A percentile compares a stretch with the other conserved stretches of the same genome.
These are phyloP conservation scores for Xylota segnis DNA, from an alignment of 2,888 invertebrate genomes.

Conservation along the genomic window DNA sequence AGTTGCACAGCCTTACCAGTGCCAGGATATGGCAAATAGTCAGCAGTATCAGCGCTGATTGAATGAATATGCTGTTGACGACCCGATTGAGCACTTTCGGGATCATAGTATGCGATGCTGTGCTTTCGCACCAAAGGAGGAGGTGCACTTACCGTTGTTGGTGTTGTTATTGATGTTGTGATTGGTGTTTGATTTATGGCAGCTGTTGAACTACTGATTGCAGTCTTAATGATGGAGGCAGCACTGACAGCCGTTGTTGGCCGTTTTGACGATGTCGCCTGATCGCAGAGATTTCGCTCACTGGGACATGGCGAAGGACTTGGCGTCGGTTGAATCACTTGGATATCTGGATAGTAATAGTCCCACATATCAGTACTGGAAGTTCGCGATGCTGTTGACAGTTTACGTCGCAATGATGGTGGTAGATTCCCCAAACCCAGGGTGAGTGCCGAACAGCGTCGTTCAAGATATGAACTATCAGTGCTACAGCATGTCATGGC, in stretches of 20 bases:
- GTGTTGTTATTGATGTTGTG: slow-evolving; percentile 62
- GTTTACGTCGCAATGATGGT: slow-evolving; percentile 82
- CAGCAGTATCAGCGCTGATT: slow-evolving; percentile 82
- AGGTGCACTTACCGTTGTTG: slow-evolving; percentile 74
- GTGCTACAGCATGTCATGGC: slow-evolving; percentile 94
- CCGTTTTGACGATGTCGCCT: slow-evolving; percentile 65
- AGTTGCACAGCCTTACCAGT: slow-evolving; percentile 64
- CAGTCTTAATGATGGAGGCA: slow-evolving; percentile 74
- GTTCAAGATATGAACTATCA: slow-evolving; percentile 92
- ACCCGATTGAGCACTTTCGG: slow-evolving; percentile 82
- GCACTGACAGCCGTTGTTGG: slow-evolving; percentile 53
- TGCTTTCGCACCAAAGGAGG: slow-evolving; percentile 82
- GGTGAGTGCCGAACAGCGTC: slow-evolving; percentile 92
- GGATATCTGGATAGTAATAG: slow-evolving; percentile 87
- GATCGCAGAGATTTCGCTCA: slow-evolving; percentile 84
- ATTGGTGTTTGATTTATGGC: slow-evolving; percentile 59
- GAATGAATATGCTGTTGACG: slow-evolving; percentile 83
- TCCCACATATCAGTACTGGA: slow-evolving; percentile 85
- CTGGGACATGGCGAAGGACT: slow-evolving; percentile 93
- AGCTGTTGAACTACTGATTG: slow-evolving; percentile 74
- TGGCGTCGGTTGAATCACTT: slow-evolving; percentile 92
- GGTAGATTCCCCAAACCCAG: slow-evolving; percentile 88
- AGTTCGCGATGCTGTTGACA: slow-evolving; percentile 82
- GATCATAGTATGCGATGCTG: slow-evolving; percentile 83
- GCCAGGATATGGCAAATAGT: slow-evolving; percentile 81